phyloP scores from a whole-genome alignment of 2,113 vertebrate genomes.

The Myanophis thanlyinensis region DNA sequence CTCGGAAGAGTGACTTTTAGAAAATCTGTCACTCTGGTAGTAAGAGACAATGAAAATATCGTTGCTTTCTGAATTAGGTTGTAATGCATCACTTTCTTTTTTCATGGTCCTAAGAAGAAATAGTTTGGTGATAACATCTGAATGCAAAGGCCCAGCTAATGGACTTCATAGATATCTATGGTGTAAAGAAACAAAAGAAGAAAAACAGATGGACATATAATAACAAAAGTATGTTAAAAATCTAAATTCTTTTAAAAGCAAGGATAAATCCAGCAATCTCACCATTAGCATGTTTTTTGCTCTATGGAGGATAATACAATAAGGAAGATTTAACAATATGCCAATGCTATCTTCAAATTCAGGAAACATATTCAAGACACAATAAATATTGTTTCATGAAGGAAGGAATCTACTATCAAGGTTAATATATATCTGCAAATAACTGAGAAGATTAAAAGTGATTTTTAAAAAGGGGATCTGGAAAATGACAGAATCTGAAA shows the following conservation, averaged over 20 bases:
- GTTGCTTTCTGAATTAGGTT: not conserved
- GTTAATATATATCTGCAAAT: not conserved
- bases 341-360: not conserved
- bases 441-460: not conserved
- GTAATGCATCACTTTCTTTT: not conserved
- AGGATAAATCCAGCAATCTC: not conserved
- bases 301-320: not conserved
- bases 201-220: not conserved
- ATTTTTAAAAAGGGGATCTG: not conserved
- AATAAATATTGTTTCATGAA: not conserved
- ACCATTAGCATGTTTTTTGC: not conserved
- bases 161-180: not conserved
- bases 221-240: not conserved
- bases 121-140: not conserved
- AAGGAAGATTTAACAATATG: not conserved
- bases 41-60: not conserved
- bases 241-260: not conserved
- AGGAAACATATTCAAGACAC: not conserved
- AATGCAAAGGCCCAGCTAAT: not conserved
- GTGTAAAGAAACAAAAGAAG: not conserved
- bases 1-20: not conserved
- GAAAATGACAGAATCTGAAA: not conserved
- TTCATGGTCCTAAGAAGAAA: not conserved
- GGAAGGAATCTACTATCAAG: not conserved
- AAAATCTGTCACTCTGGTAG: not conserved